Conservation (phyloP, 2,113 vertebrate species). For the Ailuropoda melanoleuca region DNA sequence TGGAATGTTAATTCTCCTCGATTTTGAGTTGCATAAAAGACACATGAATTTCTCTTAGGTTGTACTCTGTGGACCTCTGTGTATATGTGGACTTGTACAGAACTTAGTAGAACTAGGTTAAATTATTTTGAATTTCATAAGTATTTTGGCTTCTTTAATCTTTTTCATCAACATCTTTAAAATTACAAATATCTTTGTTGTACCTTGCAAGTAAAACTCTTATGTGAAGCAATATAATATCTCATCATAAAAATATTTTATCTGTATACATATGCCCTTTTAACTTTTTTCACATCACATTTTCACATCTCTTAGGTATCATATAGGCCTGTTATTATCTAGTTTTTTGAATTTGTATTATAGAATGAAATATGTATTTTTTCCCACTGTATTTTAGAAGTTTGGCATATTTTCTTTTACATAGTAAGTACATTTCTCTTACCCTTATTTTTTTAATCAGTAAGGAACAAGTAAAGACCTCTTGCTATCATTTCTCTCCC, state of each 20-base stretch:
- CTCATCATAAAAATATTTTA: conserved; percentile 55
- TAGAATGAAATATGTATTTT: conserved; percentile 54
- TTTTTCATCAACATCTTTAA: conserved; percentile 51
- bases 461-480: conserved; percentile 31
- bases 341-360: background rate
- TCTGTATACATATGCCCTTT: background rate
- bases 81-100: background rate
- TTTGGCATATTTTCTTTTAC: conserved; percentile 26
- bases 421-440: conserved; percentile 22
- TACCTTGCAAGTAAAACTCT: conserved; percentile 7
- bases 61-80: background rate
- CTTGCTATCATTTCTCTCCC: conserved; percentile 41
- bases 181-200: conserved; percentile 26
- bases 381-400: conserved; percentile 27
- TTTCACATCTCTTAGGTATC: conserved; percentile 15
- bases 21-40: conserved; percentile 29
- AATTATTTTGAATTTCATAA: conserved; percentile 17
- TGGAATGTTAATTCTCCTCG: background rate
- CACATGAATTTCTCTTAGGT: background rate
- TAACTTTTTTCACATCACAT: conserved; percentile 7
- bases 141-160: background rate
- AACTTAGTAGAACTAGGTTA: background rate
- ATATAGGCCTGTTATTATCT: conserved; percentile 6
- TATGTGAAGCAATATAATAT: conserved; percentile 4
- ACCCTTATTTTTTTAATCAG: background rate